A percentile compares a stretch with the other conserved stretches of the same genome.
phyloP scores from a whole-genome alignment of 2,888 invertebrate genomes.

The Eudiplozoon nipponicum region DNA sequence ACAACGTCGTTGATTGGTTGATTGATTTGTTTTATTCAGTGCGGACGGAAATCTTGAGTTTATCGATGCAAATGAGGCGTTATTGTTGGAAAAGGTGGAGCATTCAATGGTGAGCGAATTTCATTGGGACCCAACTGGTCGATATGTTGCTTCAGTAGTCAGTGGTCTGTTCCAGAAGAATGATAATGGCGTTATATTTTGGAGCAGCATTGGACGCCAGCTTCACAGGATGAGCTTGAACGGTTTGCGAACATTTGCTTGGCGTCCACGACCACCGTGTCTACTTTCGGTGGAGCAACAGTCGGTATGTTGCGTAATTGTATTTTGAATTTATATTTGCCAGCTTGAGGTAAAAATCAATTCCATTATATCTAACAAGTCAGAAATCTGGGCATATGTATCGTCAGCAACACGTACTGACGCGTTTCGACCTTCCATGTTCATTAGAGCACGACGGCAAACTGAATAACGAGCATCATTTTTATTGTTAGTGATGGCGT shows the following conservation, averaged over 20 bases:
- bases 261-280: slow-evolving; percentile 68
- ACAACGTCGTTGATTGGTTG: too few relatives aligned
- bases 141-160: slow-evolving; percentile 49
- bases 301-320: slow-evolving; percentile 21
- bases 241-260: slow-evolving; percentile 63
- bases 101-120: slow-evolving; percentile 69
- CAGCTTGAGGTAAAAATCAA: too few relatives aligned
- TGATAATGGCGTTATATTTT: not conserved
- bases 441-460: too few relatives aligned
- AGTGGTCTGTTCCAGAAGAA: not conserved
- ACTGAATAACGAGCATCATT: too few relatives aligned
- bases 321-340: too few relatives aligned
- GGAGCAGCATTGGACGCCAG: slow-evolving; percentile 31
- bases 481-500: too few relatives aligned
- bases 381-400: too few relatives aligned
- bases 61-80: slow-evolving; percentile 68
- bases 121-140: slow-evolving; percentile 94
- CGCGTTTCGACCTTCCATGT: too few relatives aligned
- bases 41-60: slow-evolving; percentile 55
- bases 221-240: slow-evolving; percentile 51
- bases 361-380: too few relatives aligned
- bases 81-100: slow-evolving; percentile 64
- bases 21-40: not conserved
- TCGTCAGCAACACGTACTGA: too few relatives aligned
- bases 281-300: slow-evolving; percentile 49